Percentiles rank a stretch among this genome's conserved stretches.
phyloP scores from a whole-genome alignment of 2,888 invertebrate species.

The Oscheius sp. region DNA sequence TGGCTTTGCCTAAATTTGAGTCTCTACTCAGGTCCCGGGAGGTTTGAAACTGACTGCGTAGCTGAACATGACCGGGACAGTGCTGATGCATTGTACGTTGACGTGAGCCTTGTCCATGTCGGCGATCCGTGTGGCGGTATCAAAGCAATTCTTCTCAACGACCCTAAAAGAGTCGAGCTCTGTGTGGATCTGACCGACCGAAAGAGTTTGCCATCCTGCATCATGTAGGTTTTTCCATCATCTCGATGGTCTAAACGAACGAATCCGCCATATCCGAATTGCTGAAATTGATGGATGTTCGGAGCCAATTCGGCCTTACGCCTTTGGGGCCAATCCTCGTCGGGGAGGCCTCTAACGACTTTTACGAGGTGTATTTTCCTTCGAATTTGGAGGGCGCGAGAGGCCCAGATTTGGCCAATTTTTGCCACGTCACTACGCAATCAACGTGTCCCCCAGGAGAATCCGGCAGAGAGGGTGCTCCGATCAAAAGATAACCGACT shows the following conservation, averaged over 20 bases:
- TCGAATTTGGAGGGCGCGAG: constrained; percentile 23
- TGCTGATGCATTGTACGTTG: constrained; percentile 75
- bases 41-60: constrained; percentile 73
- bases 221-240: constrained; percentile 72
- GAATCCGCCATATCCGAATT: constrained; percentile 75
- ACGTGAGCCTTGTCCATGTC: constrained; percentile 75
- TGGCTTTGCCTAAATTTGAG: constrained; percentile 73
- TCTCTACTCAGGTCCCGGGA: not conserved
- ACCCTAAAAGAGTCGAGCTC: constrained; percentile 67
- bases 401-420: constrained; percentile 27
- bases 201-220: constrained; percentile 74
- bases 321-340: constrained; percentile 5
- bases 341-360: constrained; percentile 18
- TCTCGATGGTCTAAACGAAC: constrained; percentile 71
- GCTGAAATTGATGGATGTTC: constrained; percentile 58
- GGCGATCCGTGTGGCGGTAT: constrained; percentile 71
- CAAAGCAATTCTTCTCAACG: constrained; percentile 75
- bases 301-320: not conserved
- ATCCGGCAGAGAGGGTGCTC: not conserved
- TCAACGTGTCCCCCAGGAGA: not conserved
- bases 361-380: constrained; percentile 29
- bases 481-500: not conserved
- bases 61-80: constrained; percentile 76
- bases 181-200: constrained; percentile 33
- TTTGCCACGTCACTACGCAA: constrained; percentile 25